Base-by-base conservation (phyloP, 2,888 invertebrate species). In the Thumatha senex region DNA sequence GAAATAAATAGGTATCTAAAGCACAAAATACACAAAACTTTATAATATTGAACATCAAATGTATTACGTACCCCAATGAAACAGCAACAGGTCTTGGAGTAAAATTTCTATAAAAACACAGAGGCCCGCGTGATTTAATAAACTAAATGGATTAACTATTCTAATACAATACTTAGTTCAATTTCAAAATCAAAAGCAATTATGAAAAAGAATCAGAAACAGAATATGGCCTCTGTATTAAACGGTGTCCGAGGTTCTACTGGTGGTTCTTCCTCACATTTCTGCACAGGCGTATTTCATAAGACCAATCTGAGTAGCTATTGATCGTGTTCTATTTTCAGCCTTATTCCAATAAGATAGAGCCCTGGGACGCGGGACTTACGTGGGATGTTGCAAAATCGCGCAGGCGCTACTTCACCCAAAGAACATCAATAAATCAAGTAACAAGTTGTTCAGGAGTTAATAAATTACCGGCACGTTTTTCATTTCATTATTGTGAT, bases 321-420 rank as follows among this genome's bases (percentile, higher is more conserved):
- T 33, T 35, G 40, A 54, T 43, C 40, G 38, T 12, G 5, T 35
- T 36, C 29, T 46, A 50, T 24, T 38, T 48, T 51, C 12, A 39
- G 31, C 54, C 30, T 45, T 63, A 49, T 52, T 34, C 3, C 3
- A 13, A 7, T 2, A 8, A 1, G 2, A 29, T 54, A 57, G 18
- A 46, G 63, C 35, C 15, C 18, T 11, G 46, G 9, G 53, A 43
- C 10, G 42, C 41, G 38, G 10, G 50, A 31, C 13, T 14, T n/a
- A 7, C n/a, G 43, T 11, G 44, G 49, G 42, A 47, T 35, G 48
- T 48, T 33, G 43, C 38, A 46, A 51, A 43, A 49, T 31, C 47
- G 57, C 60, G 63, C 63, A 63, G 39, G 57, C 63, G 63, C 54
- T 8, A 11, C 2, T 14, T 0, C 31, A 10, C 10, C 9, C 8